Base-by-base conservation (phyloP, 2,797 vertebrate species). In the Sebastes matsubarae region DNA sequence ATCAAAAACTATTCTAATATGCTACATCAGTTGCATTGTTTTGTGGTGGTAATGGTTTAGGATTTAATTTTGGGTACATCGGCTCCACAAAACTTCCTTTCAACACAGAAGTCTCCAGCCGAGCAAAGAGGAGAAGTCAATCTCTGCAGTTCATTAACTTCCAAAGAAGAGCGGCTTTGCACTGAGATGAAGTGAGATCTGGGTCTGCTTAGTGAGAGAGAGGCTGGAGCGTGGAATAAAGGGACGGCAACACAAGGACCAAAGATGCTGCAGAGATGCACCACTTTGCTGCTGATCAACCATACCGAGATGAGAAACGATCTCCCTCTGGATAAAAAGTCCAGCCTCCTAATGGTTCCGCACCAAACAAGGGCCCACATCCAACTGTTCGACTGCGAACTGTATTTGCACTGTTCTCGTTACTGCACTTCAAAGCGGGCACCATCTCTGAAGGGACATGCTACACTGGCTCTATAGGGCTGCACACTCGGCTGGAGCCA, bases 71-170 rank as follows among this genome's bases (percentile, higher is more conserved):
- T 38, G 68, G 63, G 29, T 64, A 27, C 27, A 74, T 30, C 52
- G 59, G 76, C 84, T 81, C 57, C 59, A 85, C 74, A 72, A 67
- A 87, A 65, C 27, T 71, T 73, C n/a, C 46, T 69, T 29, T 79
- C 52, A 72, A 80, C 69, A 73, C 57, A 38, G 32, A 78, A 46
- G 72, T 79, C 82, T 82, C 64, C 67, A 81, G n/a, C 38, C 86
- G 76, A 85, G 74, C 65, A 80, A 73, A 86, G 64, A 77, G 80
- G 72, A 87, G 74, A 80, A 83, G 84, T 89, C 71, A 38, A 88
- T 87, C 83, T 92, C 88, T 90, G 86, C 86, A 91, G 80, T 86
- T 93, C 85, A 93, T 94, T 92, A 93, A 86, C 85, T 89, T 91
- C 84, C 79, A 87, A 83, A 94, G 89, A 90, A 32, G 77, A 88